Base-by-base conservation (phyloP, 2,113 vertebrate genomes). In the Mesembrinibis cayennensis region DNA sequence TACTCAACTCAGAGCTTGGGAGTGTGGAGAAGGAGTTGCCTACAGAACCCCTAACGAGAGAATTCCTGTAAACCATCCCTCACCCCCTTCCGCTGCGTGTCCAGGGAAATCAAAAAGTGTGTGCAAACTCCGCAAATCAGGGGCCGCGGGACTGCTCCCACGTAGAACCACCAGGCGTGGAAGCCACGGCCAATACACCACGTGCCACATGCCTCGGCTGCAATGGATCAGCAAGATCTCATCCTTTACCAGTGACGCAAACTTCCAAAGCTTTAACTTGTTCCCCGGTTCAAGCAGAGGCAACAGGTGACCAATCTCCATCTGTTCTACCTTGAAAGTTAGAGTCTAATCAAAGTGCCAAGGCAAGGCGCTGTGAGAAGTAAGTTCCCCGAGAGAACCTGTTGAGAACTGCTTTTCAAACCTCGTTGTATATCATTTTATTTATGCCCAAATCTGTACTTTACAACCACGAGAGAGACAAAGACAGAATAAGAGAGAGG, bases 391-490 rank as follows among this genome's bases (percentile, higher is more conserved):
- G 2, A 87, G 69, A 97, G 85, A 97, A 90, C 79, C 73, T 85
- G 71, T 90, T 95, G 95, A 97, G 91, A 97, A 98, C 97, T 97
- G 87, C 27, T 94, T 98, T 97, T 98, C 96, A 95, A 91, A 90
- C 74, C 94, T 96, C 86, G 8, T 95, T 65, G 32, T 61, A 50
- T 21, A 22, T 66, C 6, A 1, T 55, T 92, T 95, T 20, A 32
- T 96, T 95, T 96, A 96, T 96, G 97, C 90, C 97, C 93, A 97
- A 96, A 97, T 97, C 96, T 97, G 89, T 97, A 97, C 95, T 96
- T 98, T 97, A 98, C 95, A 97, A 97, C 95, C 89, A 92, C 82
- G 95, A 98, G 96, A 98, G 94, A 98, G 90, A 88, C 70, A 94
- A 71, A 96, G 95, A 98, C 90, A 82, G 96, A 97, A 36, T 72